Evolutionary conservation across 1,140 invertebrate species (phyloP), one percentile per base, ranked within the genome.

Genomic region (Choristoneura fumiferana): DNA sequence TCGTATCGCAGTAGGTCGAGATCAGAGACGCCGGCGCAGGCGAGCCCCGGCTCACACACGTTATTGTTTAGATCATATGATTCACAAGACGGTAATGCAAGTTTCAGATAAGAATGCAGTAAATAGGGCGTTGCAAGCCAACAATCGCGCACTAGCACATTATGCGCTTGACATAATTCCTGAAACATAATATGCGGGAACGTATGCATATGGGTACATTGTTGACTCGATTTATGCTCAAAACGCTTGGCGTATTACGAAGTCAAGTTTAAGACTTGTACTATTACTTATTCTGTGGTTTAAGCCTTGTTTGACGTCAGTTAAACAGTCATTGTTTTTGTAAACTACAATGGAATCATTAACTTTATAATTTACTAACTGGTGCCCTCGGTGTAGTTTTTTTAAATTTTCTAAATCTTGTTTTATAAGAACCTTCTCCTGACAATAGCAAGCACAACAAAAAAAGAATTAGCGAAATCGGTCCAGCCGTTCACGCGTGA

Each of bases 1-100:
- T 36, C 60, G 67, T 67, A 75, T 69, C 62, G 68, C 60, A 71
- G 69, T 70, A 61, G 68, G 70, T 68, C 72, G 78, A 85, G 79
- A 84, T 86, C 80, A 70, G 58, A 81, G 71, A 59, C 67, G 70
- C 85, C 82, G 83, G 73, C 65, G 38, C 35, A 14, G 58, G 17
- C 57, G 78, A 77, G 74, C 80, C 76, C 75, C 72, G 79, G 83
- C 85, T 81, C 76, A 84, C 84, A 72, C 65, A 68, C 60, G 60
- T 78, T 71, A 86, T 85, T 84, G 81, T 84, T 81, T 76, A 73
- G 72, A 78, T 78, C 62, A 71, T 81, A 81, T 87, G 84, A 87
- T 78, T 87, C 84, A 87, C 84, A 52, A 66, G 62, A 57, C 69
- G 65, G 76, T 71, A 79, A 73, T 76, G 71, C 74, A 78, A 77